Evolutionary conservation across 2,113 vertebrate genomes (phyloP), one percentile per base, ranked within the genome.

Genomic region (Hydrolagus affinis): DNA sequence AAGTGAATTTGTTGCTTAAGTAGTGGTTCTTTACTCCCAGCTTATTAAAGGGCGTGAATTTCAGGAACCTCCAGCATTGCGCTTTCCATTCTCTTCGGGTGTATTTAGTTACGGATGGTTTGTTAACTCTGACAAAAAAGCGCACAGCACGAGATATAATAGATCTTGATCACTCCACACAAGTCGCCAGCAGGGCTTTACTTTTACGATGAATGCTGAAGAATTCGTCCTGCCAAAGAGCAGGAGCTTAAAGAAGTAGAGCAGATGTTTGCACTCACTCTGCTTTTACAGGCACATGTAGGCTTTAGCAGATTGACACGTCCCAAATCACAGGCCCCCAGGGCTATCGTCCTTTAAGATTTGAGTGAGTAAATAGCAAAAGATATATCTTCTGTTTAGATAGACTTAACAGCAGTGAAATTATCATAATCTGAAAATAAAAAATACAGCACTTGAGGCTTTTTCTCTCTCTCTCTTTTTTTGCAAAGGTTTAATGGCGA

Each of bases 401-500:
- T 89, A 90, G 89, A 90, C 92, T 90, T 88, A 89, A 87, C 11
- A 57, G 87, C 90, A 87, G 85, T 89, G 90, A 91, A 93, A 89
- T 85, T 88, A 75, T 85, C 89, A 89, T 78, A 91, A 93, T 91
- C 90, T 83, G 90, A 88, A 88, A 90, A 92, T 89, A 88, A 88
- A 89, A 89, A 86, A 88, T 89, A 88, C 15, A n/a, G 89, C 86
- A 85, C 77, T 88, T 86, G 85, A 89, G 87, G 73, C 86, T 88
- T 88, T 87, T n/a, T n/a, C n/a, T n/a, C n/a, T n/a, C n/a, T n/a
- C n/a, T n/a, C n/a, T n/a, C n/a, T n/a, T n/a, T 87, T 89, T 89
- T 87, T 87, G 87, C 57, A 88, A 89, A 91, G 91, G 92, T 91
- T 91, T 93, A 93, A 93, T 94, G 93, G 92, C 92, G 93, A 93